phyloP scores from a whole-genome alignment of 2,797 vertebrate species.

The Sebastes flavidus region DNA sequence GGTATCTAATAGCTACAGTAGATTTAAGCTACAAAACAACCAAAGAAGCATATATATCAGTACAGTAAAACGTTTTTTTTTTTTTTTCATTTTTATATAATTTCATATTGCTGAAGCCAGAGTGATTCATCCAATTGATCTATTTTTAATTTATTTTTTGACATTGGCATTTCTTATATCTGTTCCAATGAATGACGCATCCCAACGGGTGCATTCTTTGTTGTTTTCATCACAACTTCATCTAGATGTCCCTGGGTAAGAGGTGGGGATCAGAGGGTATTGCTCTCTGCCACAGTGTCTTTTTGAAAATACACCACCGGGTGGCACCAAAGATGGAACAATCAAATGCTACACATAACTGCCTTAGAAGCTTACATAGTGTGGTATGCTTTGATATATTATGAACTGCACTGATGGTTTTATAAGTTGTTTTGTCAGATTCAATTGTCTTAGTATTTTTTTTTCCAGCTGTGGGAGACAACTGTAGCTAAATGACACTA shows the following conservation, averaged over 20 bases:
- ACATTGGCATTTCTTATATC: too few relatives aligned
- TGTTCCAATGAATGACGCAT: not conserved
- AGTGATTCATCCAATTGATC: too few relatives aligned
- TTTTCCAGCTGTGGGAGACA: not conserved
- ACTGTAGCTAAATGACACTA: not conserved
- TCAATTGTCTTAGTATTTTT: not conserved
- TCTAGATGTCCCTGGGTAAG: not conserved
- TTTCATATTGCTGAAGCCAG: too few relatives aligned
- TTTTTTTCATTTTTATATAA: too few relatives aligned
- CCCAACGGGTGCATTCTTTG: not conserved
- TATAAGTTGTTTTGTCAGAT: not conserved
- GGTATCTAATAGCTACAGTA: too few relatives aligned
- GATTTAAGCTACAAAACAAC: too few relatives aligned
- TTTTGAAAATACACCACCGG: not conserved
- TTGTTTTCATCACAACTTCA: not conserved
- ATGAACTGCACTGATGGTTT: not conserved
- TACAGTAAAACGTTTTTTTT: accelerated
- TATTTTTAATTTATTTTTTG: too few relatives aligned
- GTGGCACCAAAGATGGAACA: not conserved
- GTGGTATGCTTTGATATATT: not conserved
- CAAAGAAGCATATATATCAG: too few relatives aligned
- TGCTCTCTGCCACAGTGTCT: not conserved
- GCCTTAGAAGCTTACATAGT: not conserved
- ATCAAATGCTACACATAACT: not conserved
- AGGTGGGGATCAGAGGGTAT: not conserved